Evolutionary conservation across 2,888 invertebrate species (phyloP), one percentile per base, ranked within the genome.

Genomic region (Panzeria rudis): DNA sequence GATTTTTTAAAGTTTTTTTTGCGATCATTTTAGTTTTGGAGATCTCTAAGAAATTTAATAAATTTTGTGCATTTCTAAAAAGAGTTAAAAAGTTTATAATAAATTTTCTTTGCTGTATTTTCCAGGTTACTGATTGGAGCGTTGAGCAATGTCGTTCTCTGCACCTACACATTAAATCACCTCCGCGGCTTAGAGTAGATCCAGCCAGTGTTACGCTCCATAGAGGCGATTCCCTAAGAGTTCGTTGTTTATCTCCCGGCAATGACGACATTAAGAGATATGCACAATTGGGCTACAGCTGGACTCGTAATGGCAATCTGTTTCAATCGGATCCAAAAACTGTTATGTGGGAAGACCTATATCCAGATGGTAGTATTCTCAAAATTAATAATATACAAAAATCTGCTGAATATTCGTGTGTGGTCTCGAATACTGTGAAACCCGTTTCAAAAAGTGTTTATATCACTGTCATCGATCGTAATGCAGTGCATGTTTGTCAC

Each of bases 321-420:
- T 94, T 97, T 25, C 95, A 95, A 62, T 94, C 96, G 82, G 94
- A 94, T 71, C 96, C 96, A 0, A 95, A 95, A 7, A 94, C 94
- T n/a, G 96, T 96, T 89, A 96, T 96, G 88, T 97, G 97, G 95
- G 97, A 97, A 90, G 97, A 97, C 89, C 93, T 97, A 32, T 96
- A 95, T 91, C 97, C 97, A 0, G 95, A 96, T 80, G 97, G 97
- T 9, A 97, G 96, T 89, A 96, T 97, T 75, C 93, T 97, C 6
- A 96, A 96, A 90, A 95, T 97, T 35, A 95, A 95, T 88, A 96
- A 95, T 88, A 95, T 96, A 61, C 91, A 96, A 95, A 96, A 95
- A 94, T 96, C 96, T 0, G 95, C 95, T 0, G 95, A 95, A 87
- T 97, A 96, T 89, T 95, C 96, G 0, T 97, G 97, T 89, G 94